Evolutionary conservation across 2,888 invertebrate genomes (phyloP), one percentile per base, ranked within the genome.

Genomic region (Aspidiotus rigidus): DNA sequence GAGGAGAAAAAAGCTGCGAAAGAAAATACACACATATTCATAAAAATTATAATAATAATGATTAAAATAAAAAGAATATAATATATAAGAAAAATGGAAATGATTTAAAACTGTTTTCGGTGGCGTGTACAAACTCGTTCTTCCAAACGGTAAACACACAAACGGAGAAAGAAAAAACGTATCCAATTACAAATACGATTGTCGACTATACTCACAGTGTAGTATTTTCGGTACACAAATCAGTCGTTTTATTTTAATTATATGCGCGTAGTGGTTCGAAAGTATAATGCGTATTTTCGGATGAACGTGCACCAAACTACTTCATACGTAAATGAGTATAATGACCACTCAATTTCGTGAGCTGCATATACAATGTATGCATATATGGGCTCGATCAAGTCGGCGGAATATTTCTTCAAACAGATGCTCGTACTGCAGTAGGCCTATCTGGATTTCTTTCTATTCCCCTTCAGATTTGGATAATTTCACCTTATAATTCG

Each of bases 111-210:
- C 64, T 40, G 56, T 41, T 17, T 40, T 57, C 56, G 17, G 57
- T 64, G 57, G 64, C 57, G 64, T 59, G 39, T 17, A 56, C 64
- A 40, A 64, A 64, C 64, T 55, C 54, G 64, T 54, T 40, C 28
- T 28, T 28, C 28, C 64, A 57, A 64, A 64, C 42, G 44, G 57
- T 57, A 57, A 64, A 64, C 53, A 64, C 56, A 57, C 55, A 56
- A 56, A 56, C n/a, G 17, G 10, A 56, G 16, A 56, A 3, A 56
- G 17, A 56, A 56, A 64, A 55, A 40, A 11, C 57, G 57, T 56
- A 64, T 64, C 56, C 64, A 64, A 64, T 64, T 64, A 64, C 64
- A 64, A 64, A 64, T 64, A 28, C 28, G 57, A 64, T 64, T 28
- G 42, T 64, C 64, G 64, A 64, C 64, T 64, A n/a, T n/a, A 64